Evolutionary conservation across 2,888 invertebrate species (phyloP).

Genomic region (Rapana venosa): DNA sequence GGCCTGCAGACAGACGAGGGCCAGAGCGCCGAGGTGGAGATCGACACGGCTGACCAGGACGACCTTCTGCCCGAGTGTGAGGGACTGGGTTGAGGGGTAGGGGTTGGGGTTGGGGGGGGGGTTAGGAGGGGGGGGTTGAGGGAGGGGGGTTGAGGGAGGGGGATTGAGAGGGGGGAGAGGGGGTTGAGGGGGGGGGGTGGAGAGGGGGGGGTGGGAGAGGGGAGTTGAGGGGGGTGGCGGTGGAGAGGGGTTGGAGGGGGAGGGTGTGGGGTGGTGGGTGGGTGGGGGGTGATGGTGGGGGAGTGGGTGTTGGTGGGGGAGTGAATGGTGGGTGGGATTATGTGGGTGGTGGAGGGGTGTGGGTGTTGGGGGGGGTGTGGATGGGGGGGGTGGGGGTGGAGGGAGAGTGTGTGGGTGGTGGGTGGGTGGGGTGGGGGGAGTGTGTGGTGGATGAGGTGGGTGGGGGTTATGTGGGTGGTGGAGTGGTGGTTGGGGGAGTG

Average conservation of each 20-base stretch:
- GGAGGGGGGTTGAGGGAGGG: neutral
- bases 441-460: too few relatives aligned
- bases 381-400: too few relatives aligned
- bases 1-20: constrained; percentile 56
- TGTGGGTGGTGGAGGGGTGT: neutral
- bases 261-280: too few relatives aligned
- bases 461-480: too few relatives aligned
- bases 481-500: too few relatives aligned
- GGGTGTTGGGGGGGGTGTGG: neutral
- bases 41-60: constrained; percentile 50
- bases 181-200: neutral
- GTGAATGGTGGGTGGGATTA: neutral
- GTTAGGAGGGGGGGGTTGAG: neutral
- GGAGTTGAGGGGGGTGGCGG: neutral
- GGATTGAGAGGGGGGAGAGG: neutral
- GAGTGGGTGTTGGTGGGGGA: neutral
- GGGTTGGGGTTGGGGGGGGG: neutral
- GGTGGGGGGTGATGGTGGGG: neutral
- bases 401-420: neutral
- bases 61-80: constrained; percentile 51
- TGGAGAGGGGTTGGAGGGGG: too few relatives aligned
- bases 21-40: constrained; percentile 53
- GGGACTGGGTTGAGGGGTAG: neutral
- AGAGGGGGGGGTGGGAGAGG: too few relatives aligned
- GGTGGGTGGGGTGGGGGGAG: too few relatives aligned